Conservation (phyloP, 53 echinoderm and acorn worm species). For the Glandiceps talaboti region DNA sequence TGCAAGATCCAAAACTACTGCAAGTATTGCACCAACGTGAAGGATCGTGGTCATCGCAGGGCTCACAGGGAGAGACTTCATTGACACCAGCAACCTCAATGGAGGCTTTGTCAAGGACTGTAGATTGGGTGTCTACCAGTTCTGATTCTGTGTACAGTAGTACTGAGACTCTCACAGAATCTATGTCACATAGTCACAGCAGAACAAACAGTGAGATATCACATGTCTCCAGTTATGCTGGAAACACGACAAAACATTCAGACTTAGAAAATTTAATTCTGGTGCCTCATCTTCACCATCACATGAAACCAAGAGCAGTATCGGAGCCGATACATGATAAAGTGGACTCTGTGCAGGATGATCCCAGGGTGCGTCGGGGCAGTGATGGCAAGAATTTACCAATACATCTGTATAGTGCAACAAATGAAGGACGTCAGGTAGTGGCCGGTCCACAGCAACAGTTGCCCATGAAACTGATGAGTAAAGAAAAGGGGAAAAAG, state of each 20-base stretch:
- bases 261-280: not conserved
- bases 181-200: not conserved
- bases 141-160: not conserved
- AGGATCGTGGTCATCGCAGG: not conserved
- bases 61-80: not conserved
- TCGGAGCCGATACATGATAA: not conserved
- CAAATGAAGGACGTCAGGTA: slow-evolving; percentile 54
- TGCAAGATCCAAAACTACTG: not conserved
- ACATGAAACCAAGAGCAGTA: not conserved
- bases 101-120: not conserved
- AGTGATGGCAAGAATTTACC: slow-evolving; percentile 16
- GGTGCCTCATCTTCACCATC: not conserved
- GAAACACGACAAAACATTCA: not conserved
- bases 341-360: not conserved
- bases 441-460: slow-evolving; percentile 50
- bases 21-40: not conserved
- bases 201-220: not conserved
- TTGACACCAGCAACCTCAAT: too few species aligned
- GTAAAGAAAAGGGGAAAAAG: not conserved
- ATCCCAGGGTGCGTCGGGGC: not conserved
- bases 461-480: slow-evolving; percentile 59
- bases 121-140: not conserved
- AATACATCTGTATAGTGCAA: slow-evolving; percentile 68
- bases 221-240: not conserved
- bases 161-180: not conserved